Evolutionary conservation across 2,113 vertebrate species (phyloP), one percentile per base, ranked within the genome.

Genomic region (Tautogolabrus adspersus): DNA sequence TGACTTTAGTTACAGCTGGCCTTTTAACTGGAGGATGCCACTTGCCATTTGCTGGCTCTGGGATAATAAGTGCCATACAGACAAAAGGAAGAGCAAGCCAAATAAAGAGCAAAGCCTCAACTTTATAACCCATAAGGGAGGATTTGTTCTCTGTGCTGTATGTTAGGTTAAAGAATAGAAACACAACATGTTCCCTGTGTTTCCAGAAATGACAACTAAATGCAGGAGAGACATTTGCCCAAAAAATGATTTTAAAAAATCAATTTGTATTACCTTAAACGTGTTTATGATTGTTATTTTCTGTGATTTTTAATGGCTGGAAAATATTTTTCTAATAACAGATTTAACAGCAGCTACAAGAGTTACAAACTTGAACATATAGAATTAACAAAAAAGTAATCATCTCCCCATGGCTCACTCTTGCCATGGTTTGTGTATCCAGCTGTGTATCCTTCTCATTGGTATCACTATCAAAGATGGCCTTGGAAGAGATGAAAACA

Each of bases 1-100:
- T 79, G 72, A 68, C 77, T 84, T 85, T 78, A 69, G 79, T 79
- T 87, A 87, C 81, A 79, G 74, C 74, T 93, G 89, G 78, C 86
- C 87, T 91, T 92, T 91, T 79, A 88, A 77, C 62, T 81, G 74
- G 66, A 75, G 79, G 71, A 66, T 81, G 76, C 18, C 70, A 75
- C 79, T 79, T 88, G 83, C 87, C 79, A 90, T 89, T 84, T 91
- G 70, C 75, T 82, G 67, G 19, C 76, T 57, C 56, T 67, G 72
- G 64, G 49, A 90, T 82, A 86, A 88, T 84, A 68, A 66, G 75
- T 59, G 65, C 56, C 62, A 79, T 74, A 70, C 38, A 72, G 69
- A 75, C 67, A 71, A 71, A 82, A 80, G 62, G 16, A 68, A 40
- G 60, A 73, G 15, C 2, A 42, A 78, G 58, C 13, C 16, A 23